These are phyloP conservation scores for Cydia amplana DNA, from an alignment of 1,140 invertebrate genomes.

Conservation along the genomic window DNA sequence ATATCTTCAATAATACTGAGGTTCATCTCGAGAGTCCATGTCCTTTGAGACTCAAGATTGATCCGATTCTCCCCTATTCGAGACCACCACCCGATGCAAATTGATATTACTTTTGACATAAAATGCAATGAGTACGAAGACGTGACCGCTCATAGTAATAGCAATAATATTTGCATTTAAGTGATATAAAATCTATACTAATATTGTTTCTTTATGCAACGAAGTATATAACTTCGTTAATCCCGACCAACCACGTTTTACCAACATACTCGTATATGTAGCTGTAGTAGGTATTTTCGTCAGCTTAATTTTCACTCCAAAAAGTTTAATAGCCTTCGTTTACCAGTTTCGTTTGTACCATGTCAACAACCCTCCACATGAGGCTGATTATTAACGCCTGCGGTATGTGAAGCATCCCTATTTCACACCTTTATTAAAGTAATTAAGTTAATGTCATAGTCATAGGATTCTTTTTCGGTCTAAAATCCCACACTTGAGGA, in stretches of 20 bases:
- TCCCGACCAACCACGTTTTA: too few relatives aligned
- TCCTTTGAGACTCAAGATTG: conserved; percentile 16
- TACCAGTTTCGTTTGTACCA: conserved; percentile 10
- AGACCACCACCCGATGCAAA: conserved; percentile 15
- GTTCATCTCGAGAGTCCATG: conserved; percentile 2
- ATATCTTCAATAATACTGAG: not conserved
- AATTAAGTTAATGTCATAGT: conserved; percentile 26
- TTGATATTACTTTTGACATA: conserved; percentile 10
- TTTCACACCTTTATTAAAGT: conserved; percentile 25
- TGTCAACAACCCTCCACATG: conserved; percentile 16
- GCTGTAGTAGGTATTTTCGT: too few relatives aligned
- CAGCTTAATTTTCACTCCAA: not conserved
- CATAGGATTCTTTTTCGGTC: not conserved
- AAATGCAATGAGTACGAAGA: not conserved
- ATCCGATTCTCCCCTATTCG: not conserved
- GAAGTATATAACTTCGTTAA: too few relatives aligned
- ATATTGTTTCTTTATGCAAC: not conserved
- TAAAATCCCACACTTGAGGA: conserved; percentile 8
- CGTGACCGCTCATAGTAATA: conserved; percentile 1
- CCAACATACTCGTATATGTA: too few relatives aligned
- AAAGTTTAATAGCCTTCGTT: conserved; percentile 1
- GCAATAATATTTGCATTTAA: not conserved
- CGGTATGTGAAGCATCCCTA: conserved; percentile 2
- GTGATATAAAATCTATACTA: not conserved
- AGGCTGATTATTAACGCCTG: conserved; percentile 14